Conservation (phyloP, 2,888 invertebrate genomes). For the Pemphredon lugubris region DNA sequence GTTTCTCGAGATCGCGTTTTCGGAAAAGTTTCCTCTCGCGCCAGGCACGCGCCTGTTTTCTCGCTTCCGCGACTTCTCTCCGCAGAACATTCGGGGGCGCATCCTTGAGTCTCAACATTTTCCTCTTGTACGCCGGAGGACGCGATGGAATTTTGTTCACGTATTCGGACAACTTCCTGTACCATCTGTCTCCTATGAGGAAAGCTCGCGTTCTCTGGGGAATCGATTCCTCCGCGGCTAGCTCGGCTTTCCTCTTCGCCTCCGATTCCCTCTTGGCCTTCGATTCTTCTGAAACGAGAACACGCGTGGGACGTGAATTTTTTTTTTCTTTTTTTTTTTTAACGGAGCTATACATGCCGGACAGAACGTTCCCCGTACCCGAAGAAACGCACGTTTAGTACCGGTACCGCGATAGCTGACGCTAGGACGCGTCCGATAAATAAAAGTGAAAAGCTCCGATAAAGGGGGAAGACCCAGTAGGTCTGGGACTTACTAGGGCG, state of each 20-base stretch:
- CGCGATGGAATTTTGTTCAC: slow-evolving; percentile 11
- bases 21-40: slow-evolving; percentile 17
- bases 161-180: slow-evolving; percentile 15
- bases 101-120: slow-evolving; percentile 23
- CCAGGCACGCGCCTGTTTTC: slow-evolving; percentile 32
- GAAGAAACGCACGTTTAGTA: too few species aligned
- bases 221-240: fast-evolving
- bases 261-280: neutral
- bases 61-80: slow-evolving; percentile 32
- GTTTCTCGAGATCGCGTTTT: slow-evolving; percentile 12
- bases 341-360: too few species aligned
- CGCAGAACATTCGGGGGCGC: slow-evolving; percentile 33
- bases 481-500: neutral
- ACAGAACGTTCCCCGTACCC: too few species aligned
- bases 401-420: too few species aligned
- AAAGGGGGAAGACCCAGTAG: too few species aligned
- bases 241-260: neutral
- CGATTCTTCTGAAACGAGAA: neutral
- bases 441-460: too few species aligned
- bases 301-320: neutral
- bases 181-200: slow-evolving; percentile 2
- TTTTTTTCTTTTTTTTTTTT: too few species aligned
- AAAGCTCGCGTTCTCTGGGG: neutral
- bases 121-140: neutral
- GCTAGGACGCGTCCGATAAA: too few species aligned